A percentile compares a stretch with the other conserved stretches of the same genome.
Evolutionary conservation across 2,113 vertebrate species (phyloP).

Genomic region (Saccopteryx bilineata): DNA sequence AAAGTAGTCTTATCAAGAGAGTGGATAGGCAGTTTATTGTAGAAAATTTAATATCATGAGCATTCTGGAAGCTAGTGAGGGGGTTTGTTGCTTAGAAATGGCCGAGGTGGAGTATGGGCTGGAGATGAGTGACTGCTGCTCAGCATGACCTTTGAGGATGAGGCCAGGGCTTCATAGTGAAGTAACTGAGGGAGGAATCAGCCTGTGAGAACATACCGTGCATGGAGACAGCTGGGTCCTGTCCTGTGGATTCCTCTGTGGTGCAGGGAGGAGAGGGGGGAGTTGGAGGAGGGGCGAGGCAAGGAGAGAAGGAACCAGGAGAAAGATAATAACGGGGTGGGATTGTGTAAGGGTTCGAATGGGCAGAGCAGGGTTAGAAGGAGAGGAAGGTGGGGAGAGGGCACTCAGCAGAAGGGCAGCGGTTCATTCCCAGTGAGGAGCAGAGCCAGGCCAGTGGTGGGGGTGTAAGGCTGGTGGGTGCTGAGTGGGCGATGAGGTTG

Average conservation of each 20-base stretch:
- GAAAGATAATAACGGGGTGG: background rate
- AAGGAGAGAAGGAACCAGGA: background rate
- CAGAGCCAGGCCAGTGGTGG: background rate
- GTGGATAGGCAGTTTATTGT: background rate
- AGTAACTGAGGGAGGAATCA: background rate
- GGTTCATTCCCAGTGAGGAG: background rate
- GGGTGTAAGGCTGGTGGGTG: background rate
- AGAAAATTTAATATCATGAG: background rate
- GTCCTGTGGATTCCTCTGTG: background rate
- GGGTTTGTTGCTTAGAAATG: background rate
- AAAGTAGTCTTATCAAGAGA: background rate
- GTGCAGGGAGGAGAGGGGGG: background rate
- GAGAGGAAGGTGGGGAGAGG: background rate
- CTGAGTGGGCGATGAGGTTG: too few species aligned
- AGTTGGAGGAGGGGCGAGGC: background rate
- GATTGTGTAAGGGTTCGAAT: background rate
- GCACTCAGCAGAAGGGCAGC: background rate
- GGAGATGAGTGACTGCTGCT: background rate
- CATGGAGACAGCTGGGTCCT: background rate
- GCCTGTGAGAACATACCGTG: rapidly evolving
- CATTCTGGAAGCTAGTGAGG: background rate
- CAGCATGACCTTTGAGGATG: background rate
- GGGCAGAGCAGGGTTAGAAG: background rate
- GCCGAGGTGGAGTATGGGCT: too few species aligned
- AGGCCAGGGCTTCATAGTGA: background rate